Base-by-base conservation (phyloP, 2,888 invertebrate genomes). In the Trilocha varians region DNA sequence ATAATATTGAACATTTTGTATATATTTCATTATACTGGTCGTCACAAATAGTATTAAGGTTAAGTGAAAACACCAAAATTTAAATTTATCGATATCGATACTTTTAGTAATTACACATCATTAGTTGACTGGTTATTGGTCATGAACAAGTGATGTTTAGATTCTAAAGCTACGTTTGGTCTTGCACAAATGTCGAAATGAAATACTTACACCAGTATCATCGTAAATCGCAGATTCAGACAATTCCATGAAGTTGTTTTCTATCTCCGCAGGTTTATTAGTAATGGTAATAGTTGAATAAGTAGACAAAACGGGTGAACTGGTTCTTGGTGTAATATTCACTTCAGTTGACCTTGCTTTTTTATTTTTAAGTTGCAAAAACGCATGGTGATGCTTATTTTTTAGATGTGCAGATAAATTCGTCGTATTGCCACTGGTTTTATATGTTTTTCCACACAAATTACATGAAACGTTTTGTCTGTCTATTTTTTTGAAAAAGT, bases 341-440 rank as follows among this genome's bases (percentile, higher is more conserved):
- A 34, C 40, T 40, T 40, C 34, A 45, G 39, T 42, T 34, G 45
- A 37, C 42, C 13, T 45, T 37, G 34, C 39, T 34, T 34, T 37
- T 37, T 18, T 25, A 40, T 43, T 46, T 46, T 46, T 43, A 46
- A 46, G 32, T 38, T 46, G 36, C 35, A 38, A 43, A 34, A 43
- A 46, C 36, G 46, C 41, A 43, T 43, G 41, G 46, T 43, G 38
- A 46, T 46, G 43, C 43, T 43, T 46, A 35, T 46, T 46, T 46
- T 34, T 34, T 39, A 46, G 17, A 44, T 46, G 34, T 39, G 39
- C 39, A 33, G 34, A 4, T 39, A 39, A 39, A 43, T 46, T 46
- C n/a, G n/a, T n/a, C n/a, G n/a, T n/a, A n/a, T n/a, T n/a, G n/a
- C n/a, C n/a, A n/a, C n/a, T n/a, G n/a, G 25, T 40, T 43, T 42